Percentiles rank a stretch among this genome's conserved stretches.
These are phyloP conservation scores for Tetanocera ferruginea DNA, from an alignment of 2,888 invertebrate genomes.

Conservation along the genomic window DNA sequence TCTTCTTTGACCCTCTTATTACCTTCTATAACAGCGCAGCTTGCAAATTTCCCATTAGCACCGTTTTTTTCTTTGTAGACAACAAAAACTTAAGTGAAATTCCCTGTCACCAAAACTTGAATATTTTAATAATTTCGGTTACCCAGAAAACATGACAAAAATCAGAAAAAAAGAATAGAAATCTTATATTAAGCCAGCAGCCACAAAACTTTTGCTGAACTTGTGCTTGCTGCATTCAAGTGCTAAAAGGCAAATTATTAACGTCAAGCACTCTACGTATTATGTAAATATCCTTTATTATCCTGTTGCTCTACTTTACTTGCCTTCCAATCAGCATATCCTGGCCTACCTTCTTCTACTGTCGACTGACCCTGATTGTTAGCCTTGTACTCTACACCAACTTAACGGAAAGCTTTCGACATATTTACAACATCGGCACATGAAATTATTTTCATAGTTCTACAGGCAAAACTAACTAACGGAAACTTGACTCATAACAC, in stretches of 20 bases:
- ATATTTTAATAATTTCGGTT: not conserved
- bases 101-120: not conserved
- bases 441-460: constrained; percentile 26
- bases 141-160: not conserved
- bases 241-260: constrained; percentile 22
- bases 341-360: no score
- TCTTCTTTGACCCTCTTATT: not conserved
- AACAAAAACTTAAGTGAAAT: not conserved
- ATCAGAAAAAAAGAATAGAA: not conserved
- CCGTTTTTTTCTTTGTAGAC: not conserved
- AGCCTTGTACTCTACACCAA: not conserved
- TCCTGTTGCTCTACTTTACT: no score
- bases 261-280: not conserved
- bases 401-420: constrained; percentile 8
- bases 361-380: no score
- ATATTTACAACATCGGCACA: not conserved
- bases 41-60: not conserved
- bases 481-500: not conserved
- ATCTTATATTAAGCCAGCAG: not conserved
- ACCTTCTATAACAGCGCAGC: not conserved
- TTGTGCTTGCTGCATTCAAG: not conserved
- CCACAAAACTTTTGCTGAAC: constrained; percentile 6
- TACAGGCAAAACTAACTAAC: not conserved
- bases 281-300: no score
- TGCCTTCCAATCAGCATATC: no score